Conservation (phyloP, 2,797 vertebrate genomes). For the Saxicola maurus region DNA sequence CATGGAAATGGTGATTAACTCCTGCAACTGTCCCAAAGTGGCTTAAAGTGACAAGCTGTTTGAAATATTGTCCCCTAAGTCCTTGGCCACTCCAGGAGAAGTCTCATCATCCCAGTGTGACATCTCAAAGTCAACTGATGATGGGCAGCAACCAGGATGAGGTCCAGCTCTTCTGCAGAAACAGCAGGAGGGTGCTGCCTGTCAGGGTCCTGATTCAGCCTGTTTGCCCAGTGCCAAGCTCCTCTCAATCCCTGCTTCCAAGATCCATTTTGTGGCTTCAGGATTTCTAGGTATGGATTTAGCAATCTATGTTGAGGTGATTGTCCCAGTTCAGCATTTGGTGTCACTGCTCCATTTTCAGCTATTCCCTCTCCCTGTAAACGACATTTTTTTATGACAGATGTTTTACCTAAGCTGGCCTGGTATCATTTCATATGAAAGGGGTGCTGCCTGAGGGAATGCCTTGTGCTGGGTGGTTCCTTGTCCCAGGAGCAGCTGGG, state of each 20-base stretch:
- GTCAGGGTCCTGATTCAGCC: background rate
- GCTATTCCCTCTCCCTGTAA: background rate
- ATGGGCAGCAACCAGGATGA: background rate
- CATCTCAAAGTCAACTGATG: background rate
- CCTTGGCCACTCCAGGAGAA: background rate
- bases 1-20: background rate
- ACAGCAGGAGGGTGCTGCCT: background rate
- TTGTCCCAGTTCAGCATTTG: accelerated
- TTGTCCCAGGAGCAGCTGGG: background rate
- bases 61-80: background rate
- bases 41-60: background rate
- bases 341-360: background rate
- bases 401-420: background rate
- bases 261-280: background rate
- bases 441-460: background rate
- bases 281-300: background rate
- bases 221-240: background rate
- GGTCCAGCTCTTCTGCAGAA: background rate
- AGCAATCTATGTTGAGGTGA: background rate
- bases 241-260: background rate
- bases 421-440: background rate
- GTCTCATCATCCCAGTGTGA: background rate
- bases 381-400: too few relatives aligned
- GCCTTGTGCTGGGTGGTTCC: background rate
- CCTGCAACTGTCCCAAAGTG: background rate